Evolutionary conservation across 1,140 invertebrate species (phyloP).

Genomic region (Hydropsyche tenuis): DNA sequence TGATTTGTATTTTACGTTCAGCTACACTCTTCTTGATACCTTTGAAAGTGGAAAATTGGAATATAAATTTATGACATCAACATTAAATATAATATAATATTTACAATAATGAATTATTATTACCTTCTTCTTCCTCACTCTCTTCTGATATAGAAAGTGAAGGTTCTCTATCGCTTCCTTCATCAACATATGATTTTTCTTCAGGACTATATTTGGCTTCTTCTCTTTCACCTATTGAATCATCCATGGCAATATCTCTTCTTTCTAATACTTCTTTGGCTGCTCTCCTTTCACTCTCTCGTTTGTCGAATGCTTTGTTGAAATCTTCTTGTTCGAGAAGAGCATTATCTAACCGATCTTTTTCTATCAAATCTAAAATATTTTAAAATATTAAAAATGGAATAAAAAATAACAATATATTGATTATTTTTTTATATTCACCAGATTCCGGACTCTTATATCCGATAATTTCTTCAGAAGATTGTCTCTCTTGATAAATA

Average conservation of each 20-base stretch:
- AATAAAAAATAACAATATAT: neutral
- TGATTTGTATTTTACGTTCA: constrained; percentile 73
- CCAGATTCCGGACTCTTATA: constrained; percentile 57
- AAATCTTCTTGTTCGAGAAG: constrained; percentile 46
- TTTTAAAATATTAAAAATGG: constrained; percentile 19
- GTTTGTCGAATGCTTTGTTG: constrained; percentile 54
- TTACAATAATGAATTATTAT: neutral
- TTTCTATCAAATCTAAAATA: constrained; percentile 67
- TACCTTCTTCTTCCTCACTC: constrained; percentile 69
- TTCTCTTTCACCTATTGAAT: constrained; percentile 63
- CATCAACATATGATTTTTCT: constrained; percentile 69
- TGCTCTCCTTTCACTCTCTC: constrained; percentile 53
- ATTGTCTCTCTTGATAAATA: constrained; percentile 67
- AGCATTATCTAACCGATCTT: constrained; percentile 70
- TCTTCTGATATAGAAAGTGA: constrained; percentile 64
- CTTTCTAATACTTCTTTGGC: constrained; percentile 53
- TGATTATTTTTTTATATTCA: constrained; percentile 23
- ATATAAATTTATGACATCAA: neutral
- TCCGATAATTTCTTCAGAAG: constrained; percentile 61
- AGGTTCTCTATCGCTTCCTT: constrained; percentile 60
- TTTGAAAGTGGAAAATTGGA: constrained; percentile 48
- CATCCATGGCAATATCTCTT: constrained; percentile 45
- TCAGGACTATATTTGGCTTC: constrained; percentile 77
- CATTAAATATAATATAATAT: neutral
- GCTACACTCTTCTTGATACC: constrained; percentile 70